These are phyloP conservation scores for Drosophila gaucha DNA, from an alignment of 2,888 invertebrate species.

Conservation along the genomic window DNA sequence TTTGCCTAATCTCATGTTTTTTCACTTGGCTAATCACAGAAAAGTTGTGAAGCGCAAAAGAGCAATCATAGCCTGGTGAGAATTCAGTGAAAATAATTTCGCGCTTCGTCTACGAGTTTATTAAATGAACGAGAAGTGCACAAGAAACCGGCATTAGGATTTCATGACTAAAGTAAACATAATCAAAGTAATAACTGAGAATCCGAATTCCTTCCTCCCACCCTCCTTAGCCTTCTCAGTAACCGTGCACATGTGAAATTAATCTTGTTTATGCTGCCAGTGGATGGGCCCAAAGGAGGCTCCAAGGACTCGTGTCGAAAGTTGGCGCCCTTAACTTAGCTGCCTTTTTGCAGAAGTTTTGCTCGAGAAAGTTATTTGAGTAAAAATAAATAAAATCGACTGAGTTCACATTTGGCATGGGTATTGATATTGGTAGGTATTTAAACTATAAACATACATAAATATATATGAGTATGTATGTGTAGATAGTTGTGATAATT, in stretches of 20 bases:
- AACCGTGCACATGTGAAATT: slow-evolving; percentile 74
- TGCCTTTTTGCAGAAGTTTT: slow-evolving; percentile 52
- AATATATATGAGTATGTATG: background rate
- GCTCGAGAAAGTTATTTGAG: slow-evolving; percentile 39
- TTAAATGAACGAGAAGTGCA: slow-evolving; percentile 73
- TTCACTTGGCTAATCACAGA: slow-evolving; percentile 77
- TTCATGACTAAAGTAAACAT: slow-evolving; percentile 78
- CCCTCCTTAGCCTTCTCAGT: background rate
- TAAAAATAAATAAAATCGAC: slow-evolving; percentile 74
- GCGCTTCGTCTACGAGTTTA: slow-evolving; percentile 63
- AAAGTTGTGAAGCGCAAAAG: slow-evolving; percentile 31
- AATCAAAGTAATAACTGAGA: slow-evolving; percentile 76
- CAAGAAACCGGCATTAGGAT: slow-evolving; percentile 71
- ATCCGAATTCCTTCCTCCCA: background rate
- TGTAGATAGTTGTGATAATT: slow-evolving; percentile 33
- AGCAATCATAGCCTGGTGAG: slow-evolving; percentile 34
- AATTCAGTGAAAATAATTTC: slow-evolving; percentile 67
- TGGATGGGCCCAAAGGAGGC: slow-evolving; percentile 23
- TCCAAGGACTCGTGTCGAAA: slow-evolving; percentile 62
- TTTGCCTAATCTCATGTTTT: slow-evolving; percentile 71
- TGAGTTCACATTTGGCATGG: slow-evolving; percentile 51
- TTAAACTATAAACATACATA: background rate
- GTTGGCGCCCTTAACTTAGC: slow-evolving; percentile 62
- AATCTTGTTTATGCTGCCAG: slow-evolving; percentile 80
- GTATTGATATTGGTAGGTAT: slow-evolving; percentile 34